Evolutionary conservation across 2,797 vertebrate genomes (phyloP).

Genomic region (Hemitrygon akajei): DNA sequence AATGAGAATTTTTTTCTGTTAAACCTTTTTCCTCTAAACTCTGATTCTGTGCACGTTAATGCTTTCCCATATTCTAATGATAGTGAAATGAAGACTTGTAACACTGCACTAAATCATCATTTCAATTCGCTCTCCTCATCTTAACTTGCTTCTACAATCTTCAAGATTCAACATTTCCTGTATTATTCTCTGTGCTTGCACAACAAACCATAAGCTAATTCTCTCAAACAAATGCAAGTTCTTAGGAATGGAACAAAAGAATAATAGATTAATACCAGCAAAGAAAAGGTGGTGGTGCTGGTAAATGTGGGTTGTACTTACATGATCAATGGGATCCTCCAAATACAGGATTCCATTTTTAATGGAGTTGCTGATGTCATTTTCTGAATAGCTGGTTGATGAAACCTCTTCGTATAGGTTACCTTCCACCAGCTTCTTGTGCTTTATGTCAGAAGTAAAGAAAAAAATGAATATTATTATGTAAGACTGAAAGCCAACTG

Average conservation of each 20-base stretch:
- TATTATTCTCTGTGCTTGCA: not conserved
- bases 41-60: not conserved
- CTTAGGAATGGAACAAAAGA: not conserved
- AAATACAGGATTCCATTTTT: conserved; percentile 94
- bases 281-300: conserved; percentile 52
- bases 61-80: not conserved
- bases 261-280: not conserved
- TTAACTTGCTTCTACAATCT: not conserved
- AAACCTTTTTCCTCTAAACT: not conserved
- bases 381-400: conserved; percentile 69
- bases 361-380: conserved; percentile 98
- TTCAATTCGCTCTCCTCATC: not conserved
- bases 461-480: not conserved
- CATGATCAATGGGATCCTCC: conserved; percentile 95
- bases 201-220: not conserved
- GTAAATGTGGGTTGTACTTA: conserved; percentile 59
- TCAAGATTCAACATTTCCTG: not conserved
- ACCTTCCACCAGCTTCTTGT: conserved; percentile 63
- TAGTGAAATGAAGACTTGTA: not conserved
- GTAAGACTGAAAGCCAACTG: not conserved
- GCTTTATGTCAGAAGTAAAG: conserved; percentile 45
- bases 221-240: not conserved
- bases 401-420: conserved; percentile 62
- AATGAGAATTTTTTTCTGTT: not conserved
- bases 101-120: not conserved